Percentiles rank a stretch among this genome's conserved stretches.
Conservation (phyloP, 2,888 invertebrate species). For the Lepidonotus clava region DNA sequence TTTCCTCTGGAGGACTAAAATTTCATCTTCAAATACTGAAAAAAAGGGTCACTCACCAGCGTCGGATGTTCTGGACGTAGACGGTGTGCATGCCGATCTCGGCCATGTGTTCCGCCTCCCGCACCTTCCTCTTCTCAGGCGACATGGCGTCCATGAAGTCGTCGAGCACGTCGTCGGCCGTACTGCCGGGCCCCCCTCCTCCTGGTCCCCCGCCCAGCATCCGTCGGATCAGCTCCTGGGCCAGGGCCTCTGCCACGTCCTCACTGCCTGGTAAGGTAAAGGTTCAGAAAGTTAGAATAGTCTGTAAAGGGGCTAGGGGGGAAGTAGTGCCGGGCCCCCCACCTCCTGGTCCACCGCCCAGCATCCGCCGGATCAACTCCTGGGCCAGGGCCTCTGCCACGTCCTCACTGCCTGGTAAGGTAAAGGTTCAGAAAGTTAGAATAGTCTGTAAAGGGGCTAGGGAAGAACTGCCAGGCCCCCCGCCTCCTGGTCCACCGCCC, state of each 20-base stretch:
- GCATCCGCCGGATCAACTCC: slow-evolving; percentile 43
- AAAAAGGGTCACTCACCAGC: slow-evolving; percentile 29
- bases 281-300: too few relatives aligned
- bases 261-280: slow-evolving; percentile 52
- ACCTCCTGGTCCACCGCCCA: neutral
- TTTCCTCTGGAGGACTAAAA: too few relatives aligned
- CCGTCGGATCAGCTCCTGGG: slow-evolving; percentile 44
- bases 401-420: slow-evolving; percentile 51
- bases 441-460: too few relatives aligned
- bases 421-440: too few relatives aligned
- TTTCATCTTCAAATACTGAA: too few relatives aligned
- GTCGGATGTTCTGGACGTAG: slow-evolving; percentile 39
- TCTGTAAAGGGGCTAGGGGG: too few relatives aligned
- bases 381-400: slow-evolving; percentile 52
- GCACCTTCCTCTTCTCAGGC: slow-evolving; percentile 42
- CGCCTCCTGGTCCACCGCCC: too few relatives aligned
- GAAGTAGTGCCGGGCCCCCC: too few relatives aligned
- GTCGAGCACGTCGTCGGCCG: slow-evolving; percentile 50
- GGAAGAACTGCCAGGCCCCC: too few relatives aligned
- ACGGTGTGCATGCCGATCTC: slow-evolving; percentile 55
- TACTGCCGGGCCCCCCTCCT: neutral
- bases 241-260: slow-evolving; percentile 52
- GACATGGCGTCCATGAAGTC: slow-evolving; percentile 55
- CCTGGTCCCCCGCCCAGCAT: neutral
- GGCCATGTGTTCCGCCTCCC: slow-evolving; percentile 53